Base-by-base conservation (phyloP, 2,113 vertebrate species). In the Callipepla squamata region DNA sequence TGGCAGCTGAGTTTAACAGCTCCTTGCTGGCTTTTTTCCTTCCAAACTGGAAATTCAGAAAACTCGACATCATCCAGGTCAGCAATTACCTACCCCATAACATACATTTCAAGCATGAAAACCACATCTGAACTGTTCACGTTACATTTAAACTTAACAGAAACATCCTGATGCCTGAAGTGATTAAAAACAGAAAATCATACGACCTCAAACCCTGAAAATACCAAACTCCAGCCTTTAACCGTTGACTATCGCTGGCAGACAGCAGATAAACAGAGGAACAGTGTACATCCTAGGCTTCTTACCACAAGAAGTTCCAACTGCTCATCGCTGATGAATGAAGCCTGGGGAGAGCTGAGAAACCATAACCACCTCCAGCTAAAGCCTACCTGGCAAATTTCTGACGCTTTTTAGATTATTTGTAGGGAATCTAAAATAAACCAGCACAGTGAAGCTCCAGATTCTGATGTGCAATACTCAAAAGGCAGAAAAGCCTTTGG, bases 51-150 rank as follows among this genome's bases (percentile, higher is more conserved):
- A 73, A 87, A 66, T 34, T 57, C 45, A 45, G 23, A 45, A 36
- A 82, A 73, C 30, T 69, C n/a, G 21, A 34, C 17, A n/a, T 57
- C n/a, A 36, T 87, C 55, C 36, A 76, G n/a, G 55, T 15, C n/a
- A 82, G 30, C 30, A 73, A 13, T 36, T 85, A 17, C 15, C 48
- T 19, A 40, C 23, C 13, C 47, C 23, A 51, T 3, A 0, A 67
- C 30, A 45, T 0, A 13, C 20, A 48, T 78, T 82, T 82, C 44
- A 36, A 85, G 57, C 67, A 40, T 0, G 0, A 76, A 13, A 82
- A 89, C 5, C 13, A 18, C 9, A 80, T 13, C 0, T 73, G 44
- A 85, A 65, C 53, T 36, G 34, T 53, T 91, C 87, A 85, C 4
- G 20, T 6, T 11, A 51, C 17, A 10, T 65, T 38, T 51, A 81